Evolutionary conservation across 2,113 vertebrate species (phyloP), one percentile per base, ranked within the genome.

Genomic region (Myotis davidii): DNA sequence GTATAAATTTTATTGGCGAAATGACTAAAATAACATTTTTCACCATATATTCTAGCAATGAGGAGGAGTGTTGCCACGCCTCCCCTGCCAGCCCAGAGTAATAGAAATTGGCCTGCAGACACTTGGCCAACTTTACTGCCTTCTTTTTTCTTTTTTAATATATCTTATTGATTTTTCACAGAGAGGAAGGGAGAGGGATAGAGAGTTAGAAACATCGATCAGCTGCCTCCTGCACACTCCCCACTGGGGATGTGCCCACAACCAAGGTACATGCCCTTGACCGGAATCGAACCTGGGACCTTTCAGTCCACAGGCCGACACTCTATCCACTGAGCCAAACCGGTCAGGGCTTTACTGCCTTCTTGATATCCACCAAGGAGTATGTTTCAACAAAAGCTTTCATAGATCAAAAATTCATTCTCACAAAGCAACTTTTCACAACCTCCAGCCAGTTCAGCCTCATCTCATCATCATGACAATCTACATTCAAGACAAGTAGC

Each of bases 301-400:
- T n/a, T n/a, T n/a, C n/a, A n/a, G n/a, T n/a, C n/a, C n/a, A n/a
- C n/a, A n/a, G n/a, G n/a, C n/a, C n/a, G n/a, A n/a, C n/a, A n/a
- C n/a, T n/a, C n/a, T n/a, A n/a, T n/a, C n/a, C n/a, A n/a, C n/a
- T n/a, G n/a, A n/a, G n/a, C n/a, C n/a, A n/a, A n/a, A n/a, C n/a
- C n/a, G n/a, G n/a, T n/a, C n/a, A n/a, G n/a, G n/a, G n/a, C 29
- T 61, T 17, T 67, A 96, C 61, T 91, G 37, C 25, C 16, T 91
- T 95, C 34, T 90, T 87, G 9, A 77, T 85, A 6, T 70, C 34
- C 16, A 85, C 5, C 34, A 85, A 85, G 4, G 5, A 88, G 67
- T 64, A 56, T 45, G 93, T 50, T 93, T 88, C 95, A 54, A 82
- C 83, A 64, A 96, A 92, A 83, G 8, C 72, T 95, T 88, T 85